Base-by-base conservation (phyloP, 2,888 invertebrate species). In the Julus scandinavius region DNA sequence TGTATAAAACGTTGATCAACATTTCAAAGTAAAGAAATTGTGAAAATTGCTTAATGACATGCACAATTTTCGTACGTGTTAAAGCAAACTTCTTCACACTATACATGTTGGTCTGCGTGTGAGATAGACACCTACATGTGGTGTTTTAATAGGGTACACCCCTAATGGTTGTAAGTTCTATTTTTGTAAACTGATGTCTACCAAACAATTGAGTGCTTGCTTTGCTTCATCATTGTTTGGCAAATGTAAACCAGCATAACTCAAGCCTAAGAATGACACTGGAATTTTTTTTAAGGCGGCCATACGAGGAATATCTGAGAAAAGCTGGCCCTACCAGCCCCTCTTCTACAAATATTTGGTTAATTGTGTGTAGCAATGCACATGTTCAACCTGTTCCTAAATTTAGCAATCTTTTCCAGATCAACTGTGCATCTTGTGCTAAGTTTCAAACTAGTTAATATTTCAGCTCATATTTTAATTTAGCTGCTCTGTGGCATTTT, bases 241-340 rank as follows among this genome's bases (percentile, higher is more conserved):
- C 63, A 63, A 63, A 63, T 20, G 63, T 63, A 20, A 63, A 63
- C 63, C 20, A 63, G 63, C 63, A 20, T 63, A 63, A 63, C 63
- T 63, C 63, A 63, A 50, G 63, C 20, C 63, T 58, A 63, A 63
- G n/a, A 63, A 63, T 63, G 63, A 63, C 63, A 63, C 20, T 63
- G 63, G 63, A 63, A 63, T 63, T 13, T 63, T 63, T 9, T 63
- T 20, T 15, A 58, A 58, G 63, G 20, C n/a, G 63, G 63, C 20
- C 20, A 63, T n/a, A 63, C n/a, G 20, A 63, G 63, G 20, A 63
- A 20, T 63, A 63, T n/a, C 17, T 7, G 20, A 20, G 63, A 63
- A 63, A 63, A 63, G 17, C 20, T 63, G 63, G 63, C 6, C 63
- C 63, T 63, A 20, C 63, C 63, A 63, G 20, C n/a, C 63, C 20